Evolutionary conservation across 1,140 invertebrate genomes (phyloP).

Genomic region (Zaprionus davidi): DNA sequence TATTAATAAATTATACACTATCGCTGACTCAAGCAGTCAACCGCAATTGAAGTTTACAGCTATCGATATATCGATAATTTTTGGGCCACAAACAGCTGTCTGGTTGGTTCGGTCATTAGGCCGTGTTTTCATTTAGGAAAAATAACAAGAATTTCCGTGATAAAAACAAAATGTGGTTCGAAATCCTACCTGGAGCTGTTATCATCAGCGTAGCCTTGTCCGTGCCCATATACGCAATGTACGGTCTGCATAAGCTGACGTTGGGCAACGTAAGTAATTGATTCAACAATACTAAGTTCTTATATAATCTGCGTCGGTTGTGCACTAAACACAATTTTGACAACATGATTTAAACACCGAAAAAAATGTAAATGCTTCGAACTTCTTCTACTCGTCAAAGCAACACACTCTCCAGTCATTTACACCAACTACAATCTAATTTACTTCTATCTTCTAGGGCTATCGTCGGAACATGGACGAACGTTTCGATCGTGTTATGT

Average conservation of each 20-base stretch:
- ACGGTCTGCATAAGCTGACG: conserved; percentile 86
- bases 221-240: conserved; percentile 86
- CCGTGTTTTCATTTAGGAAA: conserved; percentile 48
- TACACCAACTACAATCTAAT: conserved; percentile 14
- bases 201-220: conserved; percentile 86
- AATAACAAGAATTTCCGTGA: conserved; percentile 59
- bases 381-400: conserved; percentile 9
- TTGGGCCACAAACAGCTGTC: conserved; percentile 39
- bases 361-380: conserved; percentile 16
- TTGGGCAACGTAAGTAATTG: conserved; percentile 86
- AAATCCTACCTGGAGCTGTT: conserved; percentile 86
- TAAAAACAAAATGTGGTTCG: conserved; percentile 86
- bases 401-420: conserved; percentile 35
- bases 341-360: conserved; percentile 51
- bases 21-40: not conserved
- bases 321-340: conserved; percentile 58
- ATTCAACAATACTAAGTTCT: conserved; percentile 61
- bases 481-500: conserved; percentile 85
- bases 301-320: conserved; percentile 72
- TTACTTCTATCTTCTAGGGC: conserved; percentile 76
- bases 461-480: conserved; percentile 85
- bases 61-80: conserved; percentile 41
- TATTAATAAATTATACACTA: not conserved
- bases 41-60: not conserved
- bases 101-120: conserved; percentile 7